Base-by-base conservation (phyloP, 2,113 vertebrate species). In the Leptocoma aspasia region DNA sequence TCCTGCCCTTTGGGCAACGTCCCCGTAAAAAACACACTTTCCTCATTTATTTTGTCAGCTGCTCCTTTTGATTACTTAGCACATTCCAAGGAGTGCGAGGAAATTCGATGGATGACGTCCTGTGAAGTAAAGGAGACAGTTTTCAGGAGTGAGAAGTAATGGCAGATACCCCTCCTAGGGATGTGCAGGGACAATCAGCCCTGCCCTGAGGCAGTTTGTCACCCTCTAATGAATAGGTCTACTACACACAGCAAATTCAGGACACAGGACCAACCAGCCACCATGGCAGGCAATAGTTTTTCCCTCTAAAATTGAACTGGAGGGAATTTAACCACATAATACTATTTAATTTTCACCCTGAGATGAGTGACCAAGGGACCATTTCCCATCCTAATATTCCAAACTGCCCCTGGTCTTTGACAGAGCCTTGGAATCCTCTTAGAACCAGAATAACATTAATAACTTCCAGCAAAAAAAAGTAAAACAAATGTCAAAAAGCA, bases 21-120 rank as follows among this genome's bases (percentile, higher is more conserved):
- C 85, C 82, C 82, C 59, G 18, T 53, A 66, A 95, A 84, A 70
- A 84, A 45, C 72, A 69, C 69, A 68, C 90, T 93, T 85, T 37
- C 60, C 93, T 96, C 95, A 94, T 92, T 83, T 97, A 86, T 96
- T 96, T 97, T 93, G 79, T 92, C 93, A 96, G 95, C 88, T 95
- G 93, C 86, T 94, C 60, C 56, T 70, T 89, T 71, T 94, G 93
- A 92, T 96, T 96, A 92, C 84, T 96, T 96, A 83, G 79, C 2
- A 2, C 92, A 96, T 96, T 96, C 92, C 95, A 83, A 47, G 64
- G 54, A 72, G 50, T 0, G 50, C 7, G 3, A 81, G 82, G 92
- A 92, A 92, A 88, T 24, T 47, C 24, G 6, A 73, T 0, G 22
- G 89, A 78, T 93, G 91, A 95, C 15, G 31, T 92, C 64, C 92